These are phyloP conservation scores for Vesta saturnalis DNA, from an alignment of 2,888 invertebrate genomes.

Conservation along the genomic window DNA sequence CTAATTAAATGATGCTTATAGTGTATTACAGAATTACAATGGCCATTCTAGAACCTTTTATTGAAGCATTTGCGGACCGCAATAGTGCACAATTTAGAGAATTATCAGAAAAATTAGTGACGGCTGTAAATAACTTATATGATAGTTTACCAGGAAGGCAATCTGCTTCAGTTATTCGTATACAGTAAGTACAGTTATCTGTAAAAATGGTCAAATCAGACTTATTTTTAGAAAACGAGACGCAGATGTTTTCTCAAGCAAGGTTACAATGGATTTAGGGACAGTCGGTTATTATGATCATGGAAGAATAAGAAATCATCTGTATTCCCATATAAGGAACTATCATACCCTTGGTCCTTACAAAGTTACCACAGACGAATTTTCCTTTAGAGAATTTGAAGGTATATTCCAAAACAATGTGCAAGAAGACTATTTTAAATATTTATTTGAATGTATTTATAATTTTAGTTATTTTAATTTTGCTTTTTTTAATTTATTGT, in stretches of 20 bases:
- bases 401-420: slow-evolving; percentile 58
- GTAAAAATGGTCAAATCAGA: neutral
- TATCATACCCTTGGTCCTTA: slow-evolving; percentile 66
- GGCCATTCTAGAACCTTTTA: slow-evolving; percentile 72
- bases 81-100: slow-evolving; percentile 69
- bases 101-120: slow-evolving; percentile 68
- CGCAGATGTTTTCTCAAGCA: slow-evolving; percentile 68
- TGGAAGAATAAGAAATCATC: slow-evolving; percentile 62
- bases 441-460: slow-evolving; percentile 21
- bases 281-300: slow-evolving; percentile 68
- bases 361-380: slow-evolving; percentile 68
- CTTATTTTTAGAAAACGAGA: slow-evolving; percentile 29
- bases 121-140: slow-evolving; percentile 69
- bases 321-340: slow-evolving; percentile 68
- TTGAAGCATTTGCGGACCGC: slow-evolving; percentile 67
- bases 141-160: slow-evolving; percentile 67
- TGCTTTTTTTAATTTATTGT: slow-evolving; percentile 43
- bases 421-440: neutral
- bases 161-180: slow-evolving; percentile 71
- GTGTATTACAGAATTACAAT: slow-evolving; percentile 67
- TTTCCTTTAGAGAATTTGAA: slow-evolving; percentile 67
- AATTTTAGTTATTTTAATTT: slow-evolving; percentile 32
- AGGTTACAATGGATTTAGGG: slow-evolving; percentile 75
- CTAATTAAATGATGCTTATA: slow-evolving; percentile 46
- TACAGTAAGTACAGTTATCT: slow-evolving; percentile 69